A percentile compares a stretch with the other conserved stretches of the same genome.
phyloP scores from a whole-genome alignment of 2,888 invertebrate genomes.

The Operophtera brumata region DNA sequence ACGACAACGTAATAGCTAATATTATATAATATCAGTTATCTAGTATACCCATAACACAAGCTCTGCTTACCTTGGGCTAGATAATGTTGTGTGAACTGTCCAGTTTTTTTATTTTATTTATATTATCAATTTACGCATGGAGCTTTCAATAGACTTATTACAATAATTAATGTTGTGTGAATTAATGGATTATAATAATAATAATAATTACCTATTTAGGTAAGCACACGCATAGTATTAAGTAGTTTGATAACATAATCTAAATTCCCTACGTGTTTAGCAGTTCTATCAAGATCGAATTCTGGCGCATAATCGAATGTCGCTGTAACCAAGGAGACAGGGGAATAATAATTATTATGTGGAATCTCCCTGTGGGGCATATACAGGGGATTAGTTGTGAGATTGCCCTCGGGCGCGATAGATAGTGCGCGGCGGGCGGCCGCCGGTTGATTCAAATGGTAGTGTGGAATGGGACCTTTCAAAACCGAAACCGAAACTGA shows the following conservation, averaged over 20 bases:
- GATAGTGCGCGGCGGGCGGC: slow-evolving; percentile 28
- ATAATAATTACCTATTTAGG: no score
- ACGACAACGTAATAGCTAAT: no score
- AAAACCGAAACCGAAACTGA: slow-evolving; percentile 21
- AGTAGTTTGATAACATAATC: background rate
- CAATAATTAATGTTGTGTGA: no score
- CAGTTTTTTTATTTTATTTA: no score
- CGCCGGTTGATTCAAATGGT: slow-evolving; percentile 40
- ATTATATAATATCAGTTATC: no score
- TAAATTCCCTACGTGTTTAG: slow-evolving; percentile 1
- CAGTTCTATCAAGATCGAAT: slow-evolving; percentile 8
- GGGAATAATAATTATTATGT: slow-evolving; percentile 53
- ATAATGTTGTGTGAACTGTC: no score
- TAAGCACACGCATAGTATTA: no score
- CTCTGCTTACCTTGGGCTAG: no score
- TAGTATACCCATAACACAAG: no score
- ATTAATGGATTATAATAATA: no score
- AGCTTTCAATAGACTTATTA: background rate
- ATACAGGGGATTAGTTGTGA: slow-evolving; percentile 47
- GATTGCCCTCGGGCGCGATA: slow-evolving; percentile 42
- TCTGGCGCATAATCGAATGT: slow-evolving; percentile 16
- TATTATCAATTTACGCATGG: no score
- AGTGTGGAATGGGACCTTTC: slow-evolving; percentile 16
- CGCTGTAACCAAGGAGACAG: slow-evolving; percentile 23
- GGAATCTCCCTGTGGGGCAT: slow-evolving; percentile 45